These are phyloP conservation scores for Cavia aperea DNA, from an alignment of 2,113 vertebrate genomes.

Conservation along the genomic window DNA sequence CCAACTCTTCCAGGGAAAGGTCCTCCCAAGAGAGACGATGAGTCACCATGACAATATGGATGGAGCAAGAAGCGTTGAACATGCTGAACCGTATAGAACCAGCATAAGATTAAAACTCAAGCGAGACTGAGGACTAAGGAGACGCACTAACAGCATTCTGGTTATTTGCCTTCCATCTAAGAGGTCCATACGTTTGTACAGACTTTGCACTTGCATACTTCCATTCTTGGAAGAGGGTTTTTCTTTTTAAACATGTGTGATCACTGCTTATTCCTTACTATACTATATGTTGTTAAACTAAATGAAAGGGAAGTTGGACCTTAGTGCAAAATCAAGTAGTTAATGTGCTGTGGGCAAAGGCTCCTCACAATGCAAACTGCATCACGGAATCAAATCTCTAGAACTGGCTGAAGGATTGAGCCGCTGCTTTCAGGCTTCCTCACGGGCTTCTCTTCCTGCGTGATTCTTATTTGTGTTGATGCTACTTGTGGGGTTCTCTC, in stretches of 20 bases:
- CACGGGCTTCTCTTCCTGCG: neutral
- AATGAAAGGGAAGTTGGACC: neutral
- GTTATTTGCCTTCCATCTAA: neutral
- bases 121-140: neutral
- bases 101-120: neutral
- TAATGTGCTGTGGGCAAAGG: neutral
- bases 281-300: neutral
- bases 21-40: constrained; percentile 35
- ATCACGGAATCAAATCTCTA: neutral
- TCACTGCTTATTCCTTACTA: neutral
- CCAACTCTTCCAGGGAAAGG: constrained; percentile 32
- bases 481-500: neutral
- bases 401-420: neutral
- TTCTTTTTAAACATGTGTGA: too few relatives aligned
- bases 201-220: neutral
- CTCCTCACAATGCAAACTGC: neutral
- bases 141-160: neutral
- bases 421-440: neutral
- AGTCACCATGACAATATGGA: constrained; percentile 33
- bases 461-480: accelerated
- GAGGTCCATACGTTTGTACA: neutral
- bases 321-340: neutral
- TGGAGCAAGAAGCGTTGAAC: constrained; percentile 19
- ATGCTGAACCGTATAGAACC: neutral
- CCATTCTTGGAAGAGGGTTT: neutral